Percentiles rank a stretch among this genome's conserved stretches.
These are phyloP conservation scores for Remorina albescens DNA, from an alignment of 2,797 vertebrate genomes.

Conservation along the genomic window DNA sequence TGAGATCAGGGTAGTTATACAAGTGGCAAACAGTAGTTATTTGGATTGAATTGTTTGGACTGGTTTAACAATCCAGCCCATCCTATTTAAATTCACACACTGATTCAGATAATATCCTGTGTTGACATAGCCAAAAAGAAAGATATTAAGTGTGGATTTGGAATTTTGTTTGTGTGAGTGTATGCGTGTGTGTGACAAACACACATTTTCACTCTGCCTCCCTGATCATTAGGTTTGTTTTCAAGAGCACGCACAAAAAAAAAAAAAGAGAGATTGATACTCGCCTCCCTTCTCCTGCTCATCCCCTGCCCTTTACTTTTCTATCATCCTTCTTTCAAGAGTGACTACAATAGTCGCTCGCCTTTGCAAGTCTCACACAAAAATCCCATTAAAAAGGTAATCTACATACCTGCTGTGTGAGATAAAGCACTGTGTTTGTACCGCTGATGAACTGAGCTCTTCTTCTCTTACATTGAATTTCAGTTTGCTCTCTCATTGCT, in stretches of 20 bases:
- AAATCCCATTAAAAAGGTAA: conserved; percentile 71
- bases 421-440: conserved; percentile 56
- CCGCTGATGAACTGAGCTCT: conserved; percentile 48
- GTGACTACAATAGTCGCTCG: conserved; percentile 46
- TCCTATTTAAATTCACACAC: conserved; percentile 9
- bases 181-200: neutral
- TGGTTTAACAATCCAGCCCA: conserved; percentile 3
- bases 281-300: conserved; percentile 15
- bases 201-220: conserved; percentile 10
- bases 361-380: conserved; percentile 39
- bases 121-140: conserved; percentile 1
- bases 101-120: conserved; percentile 17
- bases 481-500: conserved; percentile 15
- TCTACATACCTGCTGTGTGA: conserved; percentile 62
- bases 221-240: conserved; percentile 49
- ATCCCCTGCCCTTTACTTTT: conserved; percentile 29
- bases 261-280: conserved; percentile 31
- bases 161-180: neutral
- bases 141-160: neutral
- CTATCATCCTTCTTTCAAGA: conserved; percentile 36
- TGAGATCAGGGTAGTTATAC: conserved; percentile 12
- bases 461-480: conserved; percentile 22
- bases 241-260: conserved; percentile 21
- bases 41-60: no score
- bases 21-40: neutral